phyloP scores from a whole-genome alignment of 2,888 invertebrate species.

The Nineta flava region DNA sequence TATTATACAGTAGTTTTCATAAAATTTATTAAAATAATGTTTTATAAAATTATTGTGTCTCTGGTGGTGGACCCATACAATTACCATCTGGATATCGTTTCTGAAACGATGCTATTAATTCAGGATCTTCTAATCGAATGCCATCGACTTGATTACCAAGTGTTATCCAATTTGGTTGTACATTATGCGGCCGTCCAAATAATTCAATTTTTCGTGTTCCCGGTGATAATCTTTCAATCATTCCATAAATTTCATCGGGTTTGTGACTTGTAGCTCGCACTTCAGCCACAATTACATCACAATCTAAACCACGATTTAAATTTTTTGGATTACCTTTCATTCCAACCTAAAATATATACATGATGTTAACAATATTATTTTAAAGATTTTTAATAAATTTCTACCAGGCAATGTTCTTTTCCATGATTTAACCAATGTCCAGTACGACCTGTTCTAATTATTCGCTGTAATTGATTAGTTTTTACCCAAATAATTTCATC shows the following conservation, averaged over 20 bases:
- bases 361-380: background rate
- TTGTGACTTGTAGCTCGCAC: constrained; percentile 96
- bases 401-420: constrained; percentile 87
- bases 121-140: constrained; percentile 81
- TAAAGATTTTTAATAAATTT: background rate
- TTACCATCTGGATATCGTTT: constrained; percentile 87
- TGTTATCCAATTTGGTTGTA: constrained; percentile 97
- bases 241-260: constrained; percentile 96
- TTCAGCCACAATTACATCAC: constrained; percentile 96
- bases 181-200: constrained; percentile 93
- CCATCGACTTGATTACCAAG: constrained; percentile 95
- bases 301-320: constrained; percentile 85
- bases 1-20: too few relatives aligned
- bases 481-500: constrained; percentile 99
- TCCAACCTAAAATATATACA: constrained; percentile 46
- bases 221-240: constrained; percentile 90
- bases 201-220: constrained; percentile 94
- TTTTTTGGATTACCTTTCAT: constrained; percentile 90
- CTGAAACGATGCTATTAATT: constrained; percentile 75
- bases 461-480: constrained; percentile 92
- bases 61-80: constrained; percentile 34
- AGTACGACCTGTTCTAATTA: constrained; percentile 90
- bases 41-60: constrained; percentile 11
- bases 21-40: background rate
- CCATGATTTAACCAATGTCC: constrained; percentile 99